A percentile compares a stretch with the other conserved stretches of the same genome.
These are phyloP conservation scores for Phoenicopterus ruber DNA, from an alignment of 2,113 vertebrate genomes.

Conservation along the genomic window DNA sequence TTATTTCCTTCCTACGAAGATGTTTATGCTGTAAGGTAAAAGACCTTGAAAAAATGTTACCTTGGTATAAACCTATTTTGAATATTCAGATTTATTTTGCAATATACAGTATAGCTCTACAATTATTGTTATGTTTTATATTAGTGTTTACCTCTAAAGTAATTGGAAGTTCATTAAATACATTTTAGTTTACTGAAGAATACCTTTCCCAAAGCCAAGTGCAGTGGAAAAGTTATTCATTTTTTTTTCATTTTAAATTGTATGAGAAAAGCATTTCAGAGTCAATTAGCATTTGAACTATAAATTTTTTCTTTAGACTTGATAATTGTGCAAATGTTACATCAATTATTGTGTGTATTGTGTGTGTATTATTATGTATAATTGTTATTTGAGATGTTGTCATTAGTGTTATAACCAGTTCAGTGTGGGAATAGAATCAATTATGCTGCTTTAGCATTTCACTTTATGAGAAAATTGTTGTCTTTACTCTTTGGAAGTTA, in stretches of 20 bases:
- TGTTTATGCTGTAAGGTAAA: not conserved
- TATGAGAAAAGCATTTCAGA: not conserved
- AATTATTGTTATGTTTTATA: not conserved
- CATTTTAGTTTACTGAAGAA: not conserved
- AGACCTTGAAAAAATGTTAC: not conserved
- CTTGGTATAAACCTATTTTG: not conserved
- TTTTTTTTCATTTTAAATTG: not conserved
- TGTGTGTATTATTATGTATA: not conserved
- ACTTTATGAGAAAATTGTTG: not conserved
- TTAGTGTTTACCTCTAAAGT: not conserved
- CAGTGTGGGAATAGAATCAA: not conserved
- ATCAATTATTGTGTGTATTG: not conserved
- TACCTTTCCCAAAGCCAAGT: not conserved
- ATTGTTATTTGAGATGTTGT: not conserved
- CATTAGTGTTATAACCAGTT: slow-evolving; percentile 2
- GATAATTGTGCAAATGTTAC: not conserved
- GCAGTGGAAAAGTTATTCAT: not conserved
- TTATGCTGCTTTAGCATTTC: not conserved
- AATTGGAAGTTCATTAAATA: not conserved
- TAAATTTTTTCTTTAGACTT: not conserved
- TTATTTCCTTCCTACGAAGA: not conserved
- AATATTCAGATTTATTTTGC: not conserved
- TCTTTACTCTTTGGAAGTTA: slow-evolving; percentile 33
- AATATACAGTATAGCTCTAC: not conserved
- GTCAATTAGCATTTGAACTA: not conserved